Conservation (phyloP, 2,888 invertebrate species). For the Diarsia mendica region DNA sequence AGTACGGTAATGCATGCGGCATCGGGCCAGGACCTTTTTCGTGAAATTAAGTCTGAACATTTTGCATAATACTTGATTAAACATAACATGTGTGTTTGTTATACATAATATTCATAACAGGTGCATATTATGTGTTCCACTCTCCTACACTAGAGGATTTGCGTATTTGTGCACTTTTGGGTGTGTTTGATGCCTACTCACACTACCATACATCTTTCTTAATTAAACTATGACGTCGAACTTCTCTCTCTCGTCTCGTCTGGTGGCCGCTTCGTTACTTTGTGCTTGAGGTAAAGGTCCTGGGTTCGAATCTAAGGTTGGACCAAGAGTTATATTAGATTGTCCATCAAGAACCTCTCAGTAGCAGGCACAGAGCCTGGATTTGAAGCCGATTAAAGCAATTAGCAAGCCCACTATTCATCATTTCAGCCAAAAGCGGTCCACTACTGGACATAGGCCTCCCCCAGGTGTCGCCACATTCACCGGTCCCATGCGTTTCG, state of each 20-base stretch:
- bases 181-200: background rate
- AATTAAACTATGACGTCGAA: background rate
- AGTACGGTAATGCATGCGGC: background rate
- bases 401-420: too few relatives aligned
- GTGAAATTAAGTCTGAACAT: background rate
- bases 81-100: background rate
- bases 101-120: background rate
- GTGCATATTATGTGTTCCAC: background rate
- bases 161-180: background rate
- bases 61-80: background rate
- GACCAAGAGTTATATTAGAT: background rate
- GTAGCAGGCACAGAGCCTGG: too few relatives aligned
- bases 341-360: background rate
- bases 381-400: too few relatives aligned
- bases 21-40: background rate
- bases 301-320: background rate
- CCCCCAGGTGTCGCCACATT: too few relatives aligned
- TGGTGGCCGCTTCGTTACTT: too few relatives aligned
- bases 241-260: background rate
- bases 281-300: background rate
- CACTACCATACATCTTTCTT: background rate
- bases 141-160: conserved; percentile 1
- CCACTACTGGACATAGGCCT: too few relatives aligned
- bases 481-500: too few relatives aligned
- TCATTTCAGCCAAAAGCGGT: too few relatives aligned